Base-by-base conservation (phyloP, 2,888 invertebrate species). In the Alviniconcha strummeri region DNA sequence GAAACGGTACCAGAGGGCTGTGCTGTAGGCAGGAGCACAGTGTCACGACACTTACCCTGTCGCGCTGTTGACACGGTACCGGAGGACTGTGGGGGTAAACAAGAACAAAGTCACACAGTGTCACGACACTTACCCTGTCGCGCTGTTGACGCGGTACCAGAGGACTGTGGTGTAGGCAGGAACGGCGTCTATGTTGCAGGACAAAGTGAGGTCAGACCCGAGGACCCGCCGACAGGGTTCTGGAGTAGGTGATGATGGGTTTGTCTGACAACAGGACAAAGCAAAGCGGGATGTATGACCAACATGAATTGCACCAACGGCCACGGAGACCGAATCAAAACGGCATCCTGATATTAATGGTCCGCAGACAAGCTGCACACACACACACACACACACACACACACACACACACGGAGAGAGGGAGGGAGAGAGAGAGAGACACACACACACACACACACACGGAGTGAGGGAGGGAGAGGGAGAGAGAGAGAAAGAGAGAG, bases 241-340 rank as follows among this genome's bases (percentile, higher is more conserved):
- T 19, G 60, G 15, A 67, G 69, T 77, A 77, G 36, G 82, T 77
- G n/a, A 82, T 19, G 36, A 76, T 67, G 11, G 82, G 82, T 15
- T 11, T 17, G 60, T 82, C 81, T 82, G 57, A 1, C 75, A 56
- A 9, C 9, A 19, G 3, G 4, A 17, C n/a, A 72, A n/a, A 72
- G 36, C 36, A 36, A 3, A 36, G 36, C 36, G 36, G 36, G 36
- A 3, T 36, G 36, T 0, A 36, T 36, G 36, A 36, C 36, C 36
- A 36, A 36, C 36, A 36, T 36, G 36, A 36, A 36, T 0, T 36
- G 3, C 36, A 36, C 36, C 36, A 36, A 36, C 36, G 36, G 36
- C 36, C 36, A 3, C 36, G 36, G 1, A 36, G 36, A 0, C 36
- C 36, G 36, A 36, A 36, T 36, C 36, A 36, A 36, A 36, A 36